A percentile compares a stretch with the other conserved stretches of the same genome.
Conservation (phyloP, 2,113 vertebrate genomes). For the Rhinichthys klamathensis region DNA sequence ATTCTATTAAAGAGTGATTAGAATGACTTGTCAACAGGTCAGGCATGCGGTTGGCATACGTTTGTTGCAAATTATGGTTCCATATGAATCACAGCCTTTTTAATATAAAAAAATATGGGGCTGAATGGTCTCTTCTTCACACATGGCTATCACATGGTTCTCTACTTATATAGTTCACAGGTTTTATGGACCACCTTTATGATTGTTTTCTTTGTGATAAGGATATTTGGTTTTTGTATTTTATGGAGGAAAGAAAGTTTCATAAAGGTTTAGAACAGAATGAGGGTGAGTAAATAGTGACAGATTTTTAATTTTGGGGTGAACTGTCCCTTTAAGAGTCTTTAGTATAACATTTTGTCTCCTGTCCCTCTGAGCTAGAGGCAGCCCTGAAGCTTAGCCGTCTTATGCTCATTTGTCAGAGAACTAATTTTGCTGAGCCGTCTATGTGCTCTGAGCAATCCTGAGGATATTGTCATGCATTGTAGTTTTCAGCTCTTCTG, state of each 20-base stretch:
- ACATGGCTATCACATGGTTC: neutral
- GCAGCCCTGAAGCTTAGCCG: constrained; percentile 28
- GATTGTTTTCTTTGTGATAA: neutral
- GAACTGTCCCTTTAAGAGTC: constrained; percentile 21
- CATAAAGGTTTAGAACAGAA: neutral
- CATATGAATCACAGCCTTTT: neutral
- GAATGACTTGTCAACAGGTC: constrained; percentile 8
- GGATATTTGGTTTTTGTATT: neutral
- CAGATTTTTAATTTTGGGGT: neutral
- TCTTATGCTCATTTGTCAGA: constrained; percentile 56
- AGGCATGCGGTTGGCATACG: neutral
- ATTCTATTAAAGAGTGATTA: constrained; percentile 40
- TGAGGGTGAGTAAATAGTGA: neutral
- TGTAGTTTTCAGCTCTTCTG: constrained; percentile 52
- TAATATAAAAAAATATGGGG: no score
- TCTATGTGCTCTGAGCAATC: constrained; percentile 45
- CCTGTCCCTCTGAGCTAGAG: constrained; percentile 35
- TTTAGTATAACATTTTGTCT: constrained; percentile 35
- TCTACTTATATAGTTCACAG: neutral
- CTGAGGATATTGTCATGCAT: constrained; percentile 70
- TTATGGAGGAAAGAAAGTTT: neutral
- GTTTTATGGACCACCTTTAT: neutral
- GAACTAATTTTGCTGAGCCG: constrained; percentile 59
- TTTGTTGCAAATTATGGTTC: constrained; percentile 18
- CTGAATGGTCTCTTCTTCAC: neutral